phyloP scores from a whole-genome alignment of 1,140 invertebrate genomes.

The Anthonomus grandis region DNA sequence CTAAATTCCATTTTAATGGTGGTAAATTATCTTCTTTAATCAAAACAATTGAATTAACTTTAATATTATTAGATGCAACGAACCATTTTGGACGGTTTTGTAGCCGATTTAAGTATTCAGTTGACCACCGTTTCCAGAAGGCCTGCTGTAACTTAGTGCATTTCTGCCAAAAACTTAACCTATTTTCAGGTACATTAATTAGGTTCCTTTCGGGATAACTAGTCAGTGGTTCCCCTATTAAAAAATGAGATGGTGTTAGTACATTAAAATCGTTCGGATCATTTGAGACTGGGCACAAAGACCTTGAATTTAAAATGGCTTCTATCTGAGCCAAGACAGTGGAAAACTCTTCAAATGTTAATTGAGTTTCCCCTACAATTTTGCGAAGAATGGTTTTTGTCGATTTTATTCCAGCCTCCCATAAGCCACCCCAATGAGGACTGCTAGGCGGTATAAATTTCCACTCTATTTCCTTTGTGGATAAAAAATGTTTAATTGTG shows the following conservation, averaged over 20 bases:
- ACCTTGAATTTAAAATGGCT: conserved; percentile 41
- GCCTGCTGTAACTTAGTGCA: conserved; percentile 17
- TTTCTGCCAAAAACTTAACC: conserved; percentile 9
- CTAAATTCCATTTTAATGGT: conserved; percentile 42
- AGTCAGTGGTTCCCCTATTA: conserved; percentile 41
- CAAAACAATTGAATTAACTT: conserved; percentile 37
- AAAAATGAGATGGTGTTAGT: conserved; percentile 47
- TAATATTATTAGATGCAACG: conserved; percentile 14
- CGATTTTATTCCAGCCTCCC: conserved; percentile 37
- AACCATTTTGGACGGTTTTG: conserved; percentile 32
- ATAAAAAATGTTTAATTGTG: not conserved
- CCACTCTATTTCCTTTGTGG: conserved; percentile 18
- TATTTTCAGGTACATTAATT: conserved; percentile 16
- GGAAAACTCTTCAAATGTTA: conserved; percentile 41
- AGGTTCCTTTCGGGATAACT: conserved; percentile 26
- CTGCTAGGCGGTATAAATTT: conserved; percentile 37
- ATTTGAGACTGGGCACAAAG: conserved; percentile 36
- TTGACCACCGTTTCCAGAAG: conserved; percentile 35
- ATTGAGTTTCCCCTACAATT: conserved; percentile 31
- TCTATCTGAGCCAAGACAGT: conserved; percentile 35
- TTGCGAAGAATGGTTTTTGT: conserved; percentile 39
- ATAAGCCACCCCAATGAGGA: conserved; percentile 39
- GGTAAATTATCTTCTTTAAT: conserved; percentile 44
- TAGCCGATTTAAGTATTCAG: conserved; percentile 33
- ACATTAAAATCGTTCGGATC: conserved; percentile 33